Evolutionary conservation across 2,797 vertebrate genomes (phyloP).

Genomic region (Catamblyrhynchus diadema): DNA sequence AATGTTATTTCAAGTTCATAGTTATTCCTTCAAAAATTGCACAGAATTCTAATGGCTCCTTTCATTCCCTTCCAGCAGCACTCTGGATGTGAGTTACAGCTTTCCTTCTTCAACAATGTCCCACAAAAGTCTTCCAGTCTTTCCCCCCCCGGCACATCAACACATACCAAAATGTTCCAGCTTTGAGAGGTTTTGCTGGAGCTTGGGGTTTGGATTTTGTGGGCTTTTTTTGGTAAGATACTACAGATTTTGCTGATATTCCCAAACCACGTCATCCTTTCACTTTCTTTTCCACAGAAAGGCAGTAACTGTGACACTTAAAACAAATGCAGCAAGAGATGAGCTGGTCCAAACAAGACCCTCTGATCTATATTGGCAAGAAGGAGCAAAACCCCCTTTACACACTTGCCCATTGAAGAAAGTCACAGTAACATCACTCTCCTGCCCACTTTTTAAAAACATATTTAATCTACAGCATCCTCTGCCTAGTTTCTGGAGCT

Average conservation of each 20-base stretch:
- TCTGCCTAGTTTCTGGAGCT: background rate
- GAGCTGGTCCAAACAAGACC: background rate
- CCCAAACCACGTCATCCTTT: background rate
- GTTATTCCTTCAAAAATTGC: background rate
- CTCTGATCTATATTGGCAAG: background rate
- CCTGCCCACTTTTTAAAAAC: background rate
- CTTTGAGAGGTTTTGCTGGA: background rate
- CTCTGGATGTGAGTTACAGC: background rate
- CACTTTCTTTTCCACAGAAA: background rate
- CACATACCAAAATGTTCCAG: background rate
- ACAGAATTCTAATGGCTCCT: background rate
- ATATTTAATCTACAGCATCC: background rate
- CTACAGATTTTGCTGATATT: background rate
- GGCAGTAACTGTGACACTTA: background rate
- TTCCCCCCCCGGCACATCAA: background rate
- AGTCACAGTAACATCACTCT: background rate
- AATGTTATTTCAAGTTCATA: background rate
- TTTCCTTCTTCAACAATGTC: background rate
- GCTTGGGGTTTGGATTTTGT: background rate
- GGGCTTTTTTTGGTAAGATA: accelerated
- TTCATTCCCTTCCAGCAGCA: constrained; percentile 9
- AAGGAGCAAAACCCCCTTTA: background rate
- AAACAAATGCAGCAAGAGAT: background rate
- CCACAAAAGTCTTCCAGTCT: background rate
- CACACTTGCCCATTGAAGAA: background rate